Conservation (phyloP, 2,113 vertebrate genomes). For the Dinomys branickii region DNA sequence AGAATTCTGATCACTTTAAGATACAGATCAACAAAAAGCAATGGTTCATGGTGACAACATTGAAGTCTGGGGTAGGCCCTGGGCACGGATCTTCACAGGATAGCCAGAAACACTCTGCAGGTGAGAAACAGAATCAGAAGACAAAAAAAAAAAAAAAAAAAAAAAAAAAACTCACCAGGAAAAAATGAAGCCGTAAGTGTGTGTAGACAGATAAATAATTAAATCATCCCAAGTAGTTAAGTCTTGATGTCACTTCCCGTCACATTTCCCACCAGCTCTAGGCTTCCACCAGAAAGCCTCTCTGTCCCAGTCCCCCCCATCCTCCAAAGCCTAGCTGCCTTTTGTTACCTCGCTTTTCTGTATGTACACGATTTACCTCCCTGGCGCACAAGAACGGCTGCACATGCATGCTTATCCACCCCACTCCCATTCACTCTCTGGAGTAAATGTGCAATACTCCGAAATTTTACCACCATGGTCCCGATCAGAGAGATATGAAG, state of each 20-base stretch:
- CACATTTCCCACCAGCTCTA: neutral
- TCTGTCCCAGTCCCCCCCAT: neutral
- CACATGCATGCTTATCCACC: neutral
- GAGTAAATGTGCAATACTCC: neutral
- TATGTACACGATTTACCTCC: neutral
- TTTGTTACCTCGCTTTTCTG: neutral
- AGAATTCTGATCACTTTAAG: neutral
- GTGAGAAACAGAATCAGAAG: neutral
- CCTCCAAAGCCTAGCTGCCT: neutral
- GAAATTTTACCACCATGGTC: neutral
- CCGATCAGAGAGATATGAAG: neutral
- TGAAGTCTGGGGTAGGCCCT: neutral
- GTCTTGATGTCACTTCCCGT: neutral
- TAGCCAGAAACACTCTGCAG: neutral
- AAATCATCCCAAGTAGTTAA: neutral
- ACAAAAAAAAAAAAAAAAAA: neutral
- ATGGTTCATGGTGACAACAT: neutral
- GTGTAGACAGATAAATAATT: neutral
- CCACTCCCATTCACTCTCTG: neutral
- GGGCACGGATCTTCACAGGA: neutral
- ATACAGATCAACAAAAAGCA: neutral
- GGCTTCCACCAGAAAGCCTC: neutral
- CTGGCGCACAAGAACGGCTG: neutral
- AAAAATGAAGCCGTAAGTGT: neutral
- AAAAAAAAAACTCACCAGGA: constrained; percentile 19